Base-by-base conservation (phyloP, 2,113 vertebrate species). In the Panurus biarmicus region DNA sequence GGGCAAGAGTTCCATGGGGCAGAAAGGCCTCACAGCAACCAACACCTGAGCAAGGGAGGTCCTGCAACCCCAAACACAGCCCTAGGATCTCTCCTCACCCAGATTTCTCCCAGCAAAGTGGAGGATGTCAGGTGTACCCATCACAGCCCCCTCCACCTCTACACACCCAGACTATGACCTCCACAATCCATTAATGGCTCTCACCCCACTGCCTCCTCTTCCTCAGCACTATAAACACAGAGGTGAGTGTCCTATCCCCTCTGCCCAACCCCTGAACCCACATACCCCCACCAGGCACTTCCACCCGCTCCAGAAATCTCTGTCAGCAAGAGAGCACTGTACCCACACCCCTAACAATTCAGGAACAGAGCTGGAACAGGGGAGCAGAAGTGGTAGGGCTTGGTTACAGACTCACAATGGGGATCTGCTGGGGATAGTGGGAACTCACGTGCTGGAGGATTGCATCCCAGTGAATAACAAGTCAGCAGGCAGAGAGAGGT, bases 271-370 rank as follows among this genome's bases (percentile, higher is more conserved):
- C 2, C 6, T 57, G 69, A 11, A 3, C 9, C 40, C 14, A 20
- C 40, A 18, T 11, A 5, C 8, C 1, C 2, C 9, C 36, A 24
- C 31, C 0, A 0, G 45, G 62, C 1, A 12, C 33, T n/a, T 85
- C 57, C 14, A 40, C 5, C 14, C 9, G 3, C 20, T 66, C 45
- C 74, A 77, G 23, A 35, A 73, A 54, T 19, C 42, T 45, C 42
- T 44, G 35, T 4, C 38, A 50, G 35, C 20, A 24, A 33, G 45
- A 61, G 4, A 57, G 21, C 20, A 15, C 51, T 1, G 3, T 14
- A 47, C 28, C 9, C 3, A 13, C 11, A 77, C 3, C 50, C 33
- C 17, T 9, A 45, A 53, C 4, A 89, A 35, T 19, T 11, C 6
- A 1, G 17, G 29, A 21, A 36, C 21, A 25, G 77, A 71, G 40